These are phyloP conservation scores for Siniperca scherzeri DNA, from an alignment of 2,797 vertebrate species.

Conservation along the genomic window DNA sequence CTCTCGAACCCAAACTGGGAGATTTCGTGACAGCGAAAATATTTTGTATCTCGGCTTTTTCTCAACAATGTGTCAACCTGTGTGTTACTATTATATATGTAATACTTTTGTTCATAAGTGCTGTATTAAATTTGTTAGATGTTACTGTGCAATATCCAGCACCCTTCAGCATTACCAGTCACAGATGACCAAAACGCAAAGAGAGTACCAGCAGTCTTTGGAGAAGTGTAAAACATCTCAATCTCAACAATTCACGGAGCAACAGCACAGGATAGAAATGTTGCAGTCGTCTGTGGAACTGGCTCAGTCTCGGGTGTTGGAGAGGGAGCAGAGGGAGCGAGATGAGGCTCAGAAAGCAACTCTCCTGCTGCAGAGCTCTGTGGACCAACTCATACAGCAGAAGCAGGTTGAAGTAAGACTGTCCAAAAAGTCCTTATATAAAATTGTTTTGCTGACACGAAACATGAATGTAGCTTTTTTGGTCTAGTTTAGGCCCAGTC, in stretches of 20 bases:
- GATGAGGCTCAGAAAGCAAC: conserved; percentile 82
- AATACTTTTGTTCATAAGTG: too few relatives aligned
- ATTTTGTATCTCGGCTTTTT: too few relatives aligned
- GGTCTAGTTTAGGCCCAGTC: too few relatives aligned
- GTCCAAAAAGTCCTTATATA: too few relatives aligned
- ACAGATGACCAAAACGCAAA: conserved; percentile 84
- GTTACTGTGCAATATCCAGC: conserved; percentile 38
- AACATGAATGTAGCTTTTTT: too few relatives aligned
- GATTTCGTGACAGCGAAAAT: too few relatives aligned
- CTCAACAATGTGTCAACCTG: too few relatives aligned
- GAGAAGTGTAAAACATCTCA: conserved; percentile 86
- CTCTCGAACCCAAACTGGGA: too few relatives aligned
- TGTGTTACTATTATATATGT: too few relatives aligned
- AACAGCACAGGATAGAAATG: conserved; percentile 88
- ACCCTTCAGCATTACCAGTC: conserved; percentile 86
- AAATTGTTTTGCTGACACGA: too few relatives aligned
- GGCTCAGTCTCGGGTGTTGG: conserved; percentile 81
- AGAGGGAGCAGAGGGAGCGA: conserved; percentile 88
- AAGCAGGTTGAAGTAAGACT: too few relatives aligned
- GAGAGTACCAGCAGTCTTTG: conserved; percentile 86
- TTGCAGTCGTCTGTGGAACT: conserved; percentile 86
- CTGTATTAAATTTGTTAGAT: too few relatives aligned
- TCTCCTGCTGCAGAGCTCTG: conserved; percentile 84
- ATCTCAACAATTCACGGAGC: conserved; percentile 86
- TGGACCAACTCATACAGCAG: conserved; percentile 85